Base-by-base conservation (phyloP, 2,888 invertebrate genomes). In the Drosophila fungiperda region DNA sequence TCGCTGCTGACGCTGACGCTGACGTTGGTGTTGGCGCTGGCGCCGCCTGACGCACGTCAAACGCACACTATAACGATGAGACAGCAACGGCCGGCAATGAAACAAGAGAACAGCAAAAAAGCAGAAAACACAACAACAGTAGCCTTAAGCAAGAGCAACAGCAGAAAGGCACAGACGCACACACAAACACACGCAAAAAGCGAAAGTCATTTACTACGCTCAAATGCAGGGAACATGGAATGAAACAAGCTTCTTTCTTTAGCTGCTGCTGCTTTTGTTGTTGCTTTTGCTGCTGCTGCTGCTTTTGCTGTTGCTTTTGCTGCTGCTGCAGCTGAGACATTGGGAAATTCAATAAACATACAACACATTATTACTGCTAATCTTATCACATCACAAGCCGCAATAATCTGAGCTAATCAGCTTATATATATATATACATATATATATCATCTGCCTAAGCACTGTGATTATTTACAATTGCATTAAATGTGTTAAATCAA, bases 401-500 rank as follows among this genome's bases (percentile, higher is more conserved):
- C 76, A 71, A 75, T 48, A 45, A 45, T 53, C 50, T 58, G 26
- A 76, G 65, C 38, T 70, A 75, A 76, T 75, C 75, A 61, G 45
- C 15, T 23, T 23, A 23, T 5, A 42, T 42, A 42, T 40, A 40
- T 40, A 17, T 20, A 42, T 40, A 40, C n/a, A 17, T 20, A 7
- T 42, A 45, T 20, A 45, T 7, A 26, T 26, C 5, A 5, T 45
- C 45, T 23, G 23, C 15, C 45, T 45, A 45, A 45, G 45, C 45
- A 32, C 53, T 40, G 50, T 38, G 57, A 73, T 53, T 57, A 75
- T 68, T 69, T 83, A 80, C 69, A 73, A 57, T 53, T 68, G 76
- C 67, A 65, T 55, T 33, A 15, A 17, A 81, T 78, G 82, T 80
- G 87, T 76, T 74, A 83, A 86, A 70, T 74, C 64, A 88, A 78